These are phyloP conservation scores for Nautilus pompilius DNA, from an alignment of 1,140 invertebrate genomes.

Conservation along the genomic window DNA sequence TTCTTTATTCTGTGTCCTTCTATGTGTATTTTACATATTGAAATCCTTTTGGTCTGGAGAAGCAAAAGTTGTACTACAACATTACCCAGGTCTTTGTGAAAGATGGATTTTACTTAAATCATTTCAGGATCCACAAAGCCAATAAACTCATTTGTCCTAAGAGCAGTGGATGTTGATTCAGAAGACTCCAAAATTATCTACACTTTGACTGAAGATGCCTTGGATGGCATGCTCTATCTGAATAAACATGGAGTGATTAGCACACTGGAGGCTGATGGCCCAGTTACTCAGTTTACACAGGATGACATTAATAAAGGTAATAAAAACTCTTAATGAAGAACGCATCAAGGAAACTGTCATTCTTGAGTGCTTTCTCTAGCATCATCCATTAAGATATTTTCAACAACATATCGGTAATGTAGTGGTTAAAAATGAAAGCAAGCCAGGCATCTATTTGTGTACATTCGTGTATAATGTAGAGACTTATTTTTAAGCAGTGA, in stretches of 20 bases:
- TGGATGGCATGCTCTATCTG: conserved; percentile 26
- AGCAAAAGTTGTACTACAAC: too few species aligned
- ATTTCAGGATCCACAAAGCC: conserved; percentile 28
- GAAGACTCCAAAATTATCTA: conserved; percentile 39
- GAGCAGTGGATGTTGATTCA: conserved; percentile 47
- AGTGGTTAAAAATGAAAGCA: not conserved
- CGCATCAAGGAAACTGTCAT: not conserved
- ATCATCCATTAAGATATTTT: too few species aligned
- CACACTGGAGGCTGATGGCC: conserved; percentile 17
- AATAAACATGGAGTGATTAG: conserved; percentile 7
- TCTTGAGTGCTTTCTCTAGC: not conserved
- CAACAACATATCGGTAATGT: not conserved
- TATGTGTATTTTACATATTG: too few species aligned
- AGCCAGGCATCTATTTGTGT: not conserved
- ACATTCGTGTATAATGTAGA: not conserved
- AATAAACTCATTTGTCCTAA: conserved; percentile 28
- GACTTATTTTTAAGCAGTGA: too few species aligned
- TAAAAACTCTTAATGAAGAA: too few species aligned
- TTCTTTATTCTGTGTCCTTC: too few species aligned
- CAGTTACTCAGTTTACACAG: conserved; percentile 30
- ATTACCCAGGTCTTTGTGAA: too few species aligned
- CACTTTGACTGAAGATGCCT: conserved; percentile 36
- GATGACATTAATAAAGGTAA: conserved; percentile 36
- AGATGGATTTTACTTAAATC: too few species aligned
- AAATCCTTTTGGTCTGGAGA: too few species aligned